Percentiles rank a stretch among this genome's conserved stretches.
Conservation (phyloP, 2,113 vertebrate species). For the Echinops telfairi region DNA sequence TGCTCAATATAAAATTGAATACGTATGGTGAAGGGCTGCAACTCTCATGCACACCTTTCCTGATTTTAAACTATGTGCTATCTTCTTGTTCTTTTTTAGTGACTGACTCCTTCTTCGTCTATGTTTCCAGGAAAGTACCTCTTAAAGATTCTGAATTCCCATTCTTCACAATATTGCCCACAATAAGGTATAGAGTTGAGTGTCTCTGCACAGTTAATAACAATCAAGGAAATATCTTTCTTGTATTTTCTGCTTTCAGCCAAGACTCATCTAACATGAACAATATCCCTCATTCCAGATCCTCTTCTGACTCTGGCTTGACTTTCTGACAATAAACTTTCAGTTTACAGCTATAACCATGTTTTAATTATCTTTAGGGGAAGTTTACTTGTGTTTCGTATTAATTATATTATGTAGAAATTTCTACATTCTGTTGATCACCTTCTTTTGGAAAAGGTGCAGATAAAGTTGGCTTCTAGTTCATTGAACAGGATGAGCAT, state of each 20-base stretch:
- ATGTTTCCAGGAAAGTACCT: not conserved
- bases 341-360: not conserved
- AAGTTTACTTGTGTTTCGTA: not conserved
- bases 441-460: not conserved
- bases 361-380: not conserved
- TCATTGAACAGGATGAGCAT: not conserved
- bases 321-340: not conserved
- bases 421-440: not conserved
- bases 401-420: not conserved
- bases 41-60: too few relatives aligned
- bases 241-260: not conserved
- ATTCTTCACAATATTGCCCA: not conserved
- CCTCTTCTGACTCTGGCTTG: not conserved
- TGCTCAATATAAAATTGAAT: not conserved
- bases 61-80: not conserved
- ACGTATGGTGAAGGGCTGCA: not conserved
- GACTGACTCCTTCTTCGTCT: not conserved
- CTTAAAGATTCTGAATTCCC: not conserved
- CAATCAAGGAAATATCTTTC: not conserved
- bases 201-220: not conserved
- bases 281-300: not conserved
- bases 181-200: not conserved
- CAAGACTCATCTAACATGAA: not conserved
- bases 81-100: not conserved
- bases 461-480: not conserved